These are phyloP conservation scores for Cloeon dipterum DNA, from an alignment of 2,888 invertebrate genomes.

Conservation along the genomic window DNA sequence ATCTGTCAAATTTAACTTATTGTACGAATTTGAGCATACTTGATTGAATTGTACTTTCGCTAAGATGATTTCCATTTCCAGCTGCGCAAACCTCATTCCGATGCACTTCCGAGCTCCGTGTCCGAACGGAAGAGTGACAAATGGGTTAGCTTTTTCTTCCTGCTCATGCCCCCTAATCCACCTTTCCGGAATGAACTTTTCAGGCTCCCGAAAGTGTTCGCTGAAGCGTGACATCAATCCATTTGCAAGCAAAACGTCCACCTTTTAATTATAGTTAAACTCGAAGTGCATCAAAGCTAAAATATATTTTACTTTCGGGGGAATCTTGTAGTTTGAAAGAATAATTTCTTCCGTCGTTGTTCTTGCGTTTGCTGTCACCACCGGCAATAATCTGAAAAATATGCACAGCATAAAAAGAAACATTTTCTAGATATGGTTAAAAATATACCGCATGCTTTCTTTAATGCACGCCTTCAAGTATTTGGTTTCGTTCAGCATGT, in stretches of 20 bases:
- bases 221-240: not conserved
- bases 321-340: conserved; percentile 19
- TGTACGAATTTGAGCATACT: too few species aligned
- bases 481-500: conserved; percentile 19
- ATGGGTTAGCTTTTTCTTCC: conserved; percentile 27
- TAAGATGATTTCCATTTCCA: conserved; percentile 34
- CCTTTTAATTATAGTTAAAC: too few species aligned
- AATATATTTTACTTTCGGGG: conserved; percentile 12
- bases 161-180: conserved; percentile 11
- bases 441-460: conserved; percentile 39
- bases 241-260: not conserved
- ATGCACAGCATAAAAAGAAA: too few species aligned
- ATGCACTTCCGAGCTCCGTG: conserved; percentile 42
- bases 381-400: conserved; percentile 19
- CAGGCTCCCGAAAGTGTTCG: not conserved
- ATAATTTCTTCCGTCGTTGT: conserved; percentile 17
- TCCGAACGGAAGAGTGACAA: conserved; percentile 39
- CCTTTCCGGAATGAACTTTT: not conserved
- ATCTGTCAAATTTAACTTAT: too few species aligned
- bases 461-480: conserved; percentile 33
- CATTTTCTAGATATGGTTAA: too few species aligned
- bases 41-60: conserved; percentile 19
- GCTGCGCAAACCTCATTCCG: conserved; percentile 44
- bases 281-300: too few species aligned
- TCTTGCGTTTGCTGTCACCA: conserved; percentile 17